These are phyloP conservation scores for Aphelinus certus DNA, from an alignment of 1,140 invertebrate genomes.

Conservation along the genomic window DNA sequence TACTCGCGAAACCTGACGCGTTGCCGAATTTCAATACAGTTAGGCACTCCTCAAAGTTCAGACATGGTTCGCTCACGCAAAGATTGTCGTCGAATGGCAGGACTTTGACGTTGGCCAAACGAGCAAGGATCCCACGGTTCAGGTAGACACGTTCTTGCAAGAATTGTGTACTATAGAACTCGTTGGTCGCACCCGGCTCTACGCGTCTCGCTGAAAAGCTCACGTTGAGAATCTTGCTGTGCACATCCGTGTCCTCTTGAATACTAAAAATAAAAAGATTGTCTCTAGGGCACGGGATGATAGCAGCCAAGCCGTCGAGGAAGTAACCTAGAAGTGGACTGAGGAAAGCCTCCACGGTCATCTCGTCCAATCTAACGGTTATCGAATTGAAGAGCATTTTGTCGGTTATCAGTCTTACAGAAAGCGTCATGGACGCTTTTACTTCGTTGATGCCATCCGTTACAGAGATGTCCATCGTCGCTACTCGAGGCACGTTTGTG, in stretches of 20 bases:
- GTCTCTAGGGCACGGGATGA: constrained; percentile 90
- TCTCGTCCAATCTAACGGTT: constrained; percentile 90
- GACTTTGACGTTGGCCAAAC: constrained; percentile 89
- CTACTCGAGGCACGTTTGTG: constrained; percentile 94
- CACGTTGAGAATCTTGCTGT: constrained; percentile 89
- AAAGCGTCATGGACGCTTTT: constrained; percentile 88
- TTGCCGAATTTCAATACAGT: constrained; percentile 94
- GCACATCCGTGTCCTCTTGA: constrained; percentile 90
- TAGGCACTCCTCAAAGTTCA: constrained; percentile 94
- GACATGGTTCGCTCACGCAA: constrained; percentile 94
- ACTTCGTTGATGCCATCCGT: constrained; percentile 92
- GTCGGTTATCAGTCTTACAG: constrained; percentile 90
- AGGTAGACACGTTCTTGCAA: constrained; percentile 94
- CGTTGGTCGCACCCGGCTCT: constrained; percentile 77
- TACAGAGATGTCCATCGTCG: constrained; percentile 94
- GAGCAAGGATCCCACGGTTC: constrained; percentile 84
- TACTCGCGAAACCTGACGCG: constrained; percentile 90
- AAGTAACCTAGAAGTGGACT: constrained; percentile 91
- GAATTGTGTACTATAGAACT: constrained; percentile 88
- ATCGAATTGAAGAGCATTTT: constrained; percentile 96
- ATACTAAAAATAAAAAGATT: constrained; percentile 95
- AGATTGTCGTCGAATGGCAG: constrained; percentile 97
- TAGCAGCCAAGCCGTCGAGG: constrained; percentile 88
- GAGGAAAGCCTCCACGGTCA: constrained; percentile 93
- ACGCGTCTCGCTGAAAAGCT: constrained; percentile 90